Evolutionary conservation across 2,113 vertebrate genomes (phyloP).

Genomic region (Menidia beryllina): DNA sequence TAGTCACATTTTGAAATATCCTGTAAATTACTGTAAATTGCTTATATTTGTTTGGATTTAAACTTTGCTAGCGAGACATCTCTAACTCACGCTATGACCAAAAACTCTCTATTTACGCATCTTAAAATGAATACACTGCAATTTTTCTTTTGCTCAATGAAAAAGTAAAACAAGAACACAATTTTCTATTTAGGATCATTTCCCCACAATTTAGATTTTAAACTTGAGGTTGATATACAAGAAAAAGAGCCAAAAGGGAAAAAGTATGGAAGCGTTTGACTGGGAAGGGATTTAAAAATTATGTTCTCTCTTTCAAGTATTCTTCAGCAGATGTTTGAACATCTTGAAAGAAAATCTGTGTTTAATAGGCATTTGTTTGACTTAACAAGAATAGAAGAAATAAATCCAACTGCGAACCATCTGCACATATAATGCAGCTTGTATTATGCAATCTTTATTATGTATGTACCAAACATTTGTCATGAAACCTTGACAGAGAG

Average conservation of each 20-base stretch:
- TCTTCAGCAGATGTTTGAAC: conserved; percentile 51
- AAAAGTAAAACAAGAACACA: no score
- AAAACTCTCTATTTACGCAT: no score
- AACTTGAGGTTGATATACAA: no score
- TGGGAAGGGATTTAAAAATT: conserved; percentile 11
- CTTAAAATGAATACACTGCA: no score
- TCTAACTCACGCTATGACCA: no score
- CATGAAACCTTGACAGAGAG: conserved; percentile 30
- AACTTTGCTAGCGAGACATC: no score
- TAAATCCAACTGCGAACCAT: conserved; percentile 59
- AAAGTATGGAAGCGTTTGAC: no score
- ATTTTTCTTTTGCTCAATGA: no score
- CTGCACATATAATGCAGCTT: conserved; percentile 24
- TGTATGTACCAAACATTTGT: conserved; percentile 1
- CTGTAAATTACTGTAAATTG: no score
- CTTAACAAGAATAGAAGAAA: conserved; percentile 42
- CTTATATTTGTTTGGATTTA: no score
- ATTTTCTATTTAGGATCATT: not conserved
- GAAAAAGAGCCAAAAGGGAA: no score
- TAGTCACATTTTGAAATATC: no score
- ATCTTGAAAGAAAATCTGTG: conserved; percentile 53
- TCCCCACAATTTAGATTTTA: not conserved
- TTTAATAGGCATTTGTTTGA: conserved; percentile 54
- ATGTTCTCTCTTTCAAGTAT: conserved; percentile 39
- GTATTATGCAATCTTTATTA: conserved; percentile 49